Conservation (phyloP, 92 coral and sea anemone genomes). For the Ricordea florida region DNA sequence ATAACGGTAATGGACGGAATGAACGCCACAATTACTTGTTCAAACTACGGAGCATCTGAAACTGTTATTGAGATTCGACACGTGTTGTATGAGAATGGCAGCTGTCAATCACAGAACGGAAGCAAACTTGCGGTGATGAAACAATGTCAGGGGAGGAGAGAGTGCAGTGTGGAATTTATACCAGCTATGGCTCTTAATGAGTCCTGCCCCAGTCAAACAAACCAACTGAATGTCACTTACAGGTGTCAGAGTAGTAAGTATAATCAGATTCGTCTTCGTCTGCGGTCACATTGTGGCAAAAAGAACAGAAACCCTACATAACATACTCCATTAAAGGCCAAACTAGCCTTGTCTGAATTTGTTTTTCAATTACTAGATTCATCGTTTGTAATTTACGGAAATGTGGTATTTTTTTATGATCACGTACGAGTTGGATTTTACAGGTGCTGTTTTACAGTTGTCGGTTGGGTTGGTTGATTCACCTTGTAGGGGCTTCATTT, state of each 20-base stretch:
- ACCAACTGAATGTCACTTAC: constrained; percentile 58
- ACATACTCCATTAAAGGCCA: no score
- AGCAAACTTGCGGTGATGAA: constrained; percentile 43
- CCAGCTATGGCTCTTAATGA: constrained; percentile 25
- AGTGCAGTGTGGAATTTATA: constrained; percentile 40
- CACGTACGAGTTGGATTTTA: no score
- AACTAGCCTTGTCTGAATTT: no score
- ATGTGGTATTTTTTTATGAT: no score
- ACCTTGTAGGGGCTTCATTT: no score
- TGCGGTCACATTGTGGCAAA: not conserved
- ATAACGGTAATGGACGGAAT: constrained; percentile 6
- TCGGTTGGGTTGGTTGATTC: no score
- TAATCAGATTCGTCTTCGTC: no score
- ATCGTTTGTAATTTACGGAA: no score
- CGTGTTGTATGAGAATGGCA: constrained; percentile 48
- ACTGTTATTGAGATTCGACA: constrained; percentile 71
- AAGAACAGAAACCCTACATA: not conserved
- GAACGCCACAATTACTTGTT: constrained; percentile 38
- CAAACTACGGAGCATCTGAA: not conserved
- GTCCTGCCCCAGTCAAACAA: constrained; percentile 44
- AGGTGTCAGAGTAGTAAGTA: constrained; percentile 64
- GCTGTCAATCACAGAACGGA: constrained; percentile 36
- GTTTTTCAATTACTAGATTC: no score
- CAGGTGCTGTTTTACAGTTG: no score
- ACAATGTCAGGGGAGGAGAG: constrained; percentile 54